Evolutionary conservation across 2,888 invertebrate genomes (phyloP), one percentile per base, ranked within the genome.

Genomic region (Anticlea derivata): DNA sequence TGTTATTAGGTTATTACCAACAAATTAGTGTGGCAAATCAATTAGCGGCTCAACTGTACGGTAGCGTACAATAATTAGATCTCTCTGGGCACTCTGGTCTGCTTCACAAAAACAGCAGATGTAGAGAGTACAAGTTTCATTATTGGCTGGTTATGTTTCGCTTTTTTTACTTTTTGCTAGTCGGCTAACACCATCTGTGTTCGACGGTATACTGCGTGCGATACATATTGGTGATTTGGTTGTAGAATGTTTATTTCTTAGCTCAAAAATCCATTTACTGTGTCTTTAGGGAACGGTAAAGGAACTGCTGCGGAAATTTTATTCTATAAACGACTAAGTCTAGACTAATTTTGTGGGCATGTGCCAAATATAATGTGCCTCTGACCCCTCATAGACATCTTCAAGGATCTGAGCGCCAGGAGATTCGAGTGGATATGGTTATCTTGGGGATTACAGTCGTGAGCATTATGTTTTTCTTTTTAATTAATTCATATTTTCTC

Each of bases 51-150:
- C 54, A 38, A 64, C 72, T 75, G 73, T 73, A 71, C 75, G 81
- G 80, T 78, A 80, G 81, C 80, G 69, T 66, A 81, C 78, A 75
- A 80, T 86, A 87, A 89, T 88, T 86, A 86, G 77, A 74, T 73
- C 78, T 79, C 76, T 73, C 70, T 66, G 70, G 76, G 69, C 75
- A 75, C 78, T 53, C 24, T 69, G 77, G 73, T 75, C 75, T 67
- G 77, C 67, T 79, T 75, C 78, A 83, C 80, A 86, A 87, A 86
- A 88, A 86, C 84, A 84, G 83, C 86, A 88, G 84, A 85, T 86
- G 86, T 74, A 65, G 74, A 49, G 69, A 68, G 73, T 66, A 69
- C 80, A 80, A 78, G 84, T 79, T 78, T 79, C 80, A 78, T 86
- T 86, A 87, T 85, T 83, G 83, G 79, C 78, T 70, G 79, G 82